phyloP scores from a whole-genome alignment of 2,113 vertebrate genomes.

The Copsychus sechellarum region DNA sequence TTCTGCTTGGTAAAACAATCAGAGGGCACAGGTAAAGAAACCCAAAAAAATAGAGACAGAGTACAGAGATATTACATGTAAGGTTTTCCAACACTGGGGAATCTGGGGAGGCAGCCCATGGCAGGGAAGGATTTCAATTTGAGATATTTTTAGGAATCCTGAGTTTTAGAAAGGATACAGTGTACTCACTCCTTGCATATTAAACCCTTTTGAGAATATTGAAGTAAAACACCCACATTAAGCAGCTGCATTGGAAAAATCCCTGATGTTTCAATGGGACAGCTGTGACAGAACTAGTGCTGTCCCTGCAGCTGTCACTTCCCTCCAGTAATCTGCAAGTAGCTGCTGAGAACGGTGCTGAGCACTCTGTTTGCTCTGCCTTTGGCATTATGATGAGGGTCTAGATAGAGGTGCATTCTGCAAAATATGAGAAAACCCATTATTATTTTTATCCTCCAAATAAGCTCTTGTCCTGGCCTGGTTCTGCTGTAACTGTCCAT shows the following conservation, averaged over 20 bases:
- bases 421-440: background rate
- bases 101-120: background rate
- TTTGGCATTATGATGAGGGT: background rate
- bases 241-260: background rate
- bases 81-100: background rate
- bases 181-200: background rate
- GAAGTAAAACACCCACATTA: background rate
- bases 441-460: background rate
- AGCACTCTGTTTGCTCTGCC: background rate
- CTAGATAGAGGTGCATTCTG: background rate
- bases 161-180: background rate
- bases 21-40: background rate
- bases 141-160: background rate
- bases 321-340: background rate
- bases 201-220: background rate
- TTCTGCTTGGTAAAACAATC: background rate
- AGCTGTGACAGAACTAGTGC: background rate
- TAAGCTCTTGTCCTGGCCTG: background rate
- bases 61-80: background rate
- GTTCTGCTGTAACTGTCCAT: slow-evolving; percentile 18
- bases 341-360: background rate
- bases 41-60: background rate
- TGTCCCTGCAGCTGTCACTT: background rate
- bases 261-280: background rate
- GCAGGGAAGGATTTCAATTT: background rate